These are phyloP conservation scores for Chorisops tibialis DNA, from an alignment of 2,888 invertebrate genomes.

Conservation along the genomic window DNA sequence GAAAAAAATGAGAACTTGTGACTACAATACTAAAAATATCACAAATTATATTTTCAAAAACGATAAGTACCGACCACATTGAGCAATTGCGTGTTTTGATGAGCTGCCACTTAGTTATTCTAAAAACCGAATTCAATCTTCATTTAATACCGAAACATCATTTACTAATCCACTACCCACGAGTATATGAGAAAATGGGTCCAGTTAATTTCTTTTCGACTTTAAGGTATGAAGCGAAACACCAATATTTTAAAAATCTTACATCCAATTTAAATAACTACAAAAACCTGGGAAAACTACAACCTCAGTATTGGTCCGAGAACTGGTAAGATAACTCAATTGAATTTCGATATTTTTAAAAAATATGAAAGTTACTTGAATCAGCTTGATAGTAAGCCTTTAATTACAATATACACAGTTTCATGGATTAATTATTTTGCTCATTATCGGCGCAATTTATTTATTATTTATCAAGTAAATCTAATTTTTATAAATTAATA, in stretches of 20 bases:
- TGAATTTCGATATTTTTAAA: too few species aligned
- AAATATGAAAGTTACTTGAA: too few species aligned
- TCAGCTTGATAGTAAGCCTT: too few species aligned
- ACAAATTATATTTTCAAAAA: conserved; percentile 15
- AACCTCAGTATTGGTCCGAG: too few species aligned
- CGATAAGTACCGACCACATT: not conserved
- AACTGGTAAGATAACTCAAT: too few species aligned
- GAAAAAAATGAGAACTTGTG: conserved; percentile 1
- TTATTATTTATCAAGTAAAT: too few species aligned
- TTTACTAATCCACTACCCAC: conserved; percentile 20
- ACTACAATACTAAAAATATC: conserved; percentile 18
- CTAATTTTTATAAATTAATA: too few species aligned
- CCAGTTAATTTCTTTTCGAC: conserved; percentile 10
- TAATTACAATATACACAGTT: too few species aligned
- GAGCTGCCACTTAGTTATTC: conserved; percentile 7
- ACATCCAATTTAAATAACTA: too few species aligned
- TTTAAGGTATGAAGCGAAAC: conserved; percentile 18
- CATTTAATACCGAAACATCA: conserved; percentile 23
- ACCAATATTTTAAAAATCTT: conserved; percentile 27
- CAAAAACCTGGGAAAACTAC: too few species aligned
- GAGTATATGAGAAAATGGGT: conserved; percentile 16
- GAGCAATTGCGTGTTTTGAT: not conserved
- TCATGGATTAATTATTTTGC: too few species aligned
- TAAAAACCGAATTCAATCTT: conserved; percentile 8
- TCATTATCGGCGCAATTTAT: too few species aligned